Evolutionary conservation across 2,888 invertebrate species (phyloP), one percentile per base, ranked within the genome.

Genomic region (Molorchus minor): DNA sequence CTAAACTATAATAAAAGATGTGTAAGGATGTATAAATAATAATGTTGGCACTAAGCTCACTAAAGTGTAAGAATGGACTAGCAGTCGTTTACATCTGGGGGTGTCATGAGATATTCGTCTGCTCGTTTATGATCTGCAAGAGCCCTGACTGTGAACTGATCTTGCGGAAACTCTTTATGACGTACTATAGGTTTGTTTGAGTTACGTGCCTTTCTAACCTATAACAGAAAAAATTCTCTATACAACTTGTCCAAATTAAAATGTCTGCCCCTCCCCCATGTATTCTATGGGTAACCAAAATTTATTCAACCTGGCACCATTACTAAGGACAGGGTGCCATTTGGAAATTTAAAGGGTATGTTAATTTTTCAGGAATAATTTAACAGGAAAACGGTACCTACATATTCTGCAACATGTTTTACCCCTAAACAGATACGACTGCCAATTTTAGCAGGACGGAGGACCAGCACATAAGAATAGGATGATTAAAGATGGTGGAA

Each of bases 91-190:
- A 90, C 90, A 84, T 94, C 93, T 63, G 92, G 91, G 75, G 93
- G 90, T 61, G 94, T 90, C 70, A 89, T 83, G 73, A 96, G 89
- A 85, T 87, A 96, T 77, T 95, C 93, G 82, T 96, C 96, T 71
- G 94, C 91, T 76, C 97, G 87, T 82, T 92, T 93, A 85, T 97
- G 96, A 80, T 93, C 94, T 79, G 90, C 92, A 71, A 97, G 86
- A 67, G 96, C 96, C 81, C 91, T 92, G 75, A 95, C 90, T 53
- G 96, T 96, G 80, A 90, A 89, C 72, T 92, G 88, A 84, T 98
- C 97, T 76, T 95, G 94, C 43, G 97, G 97, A 78, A 98, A 85
- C 81, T 98, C 96, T 84, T 97, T 97, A 82, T 95, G 91, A 82
- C 96, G 90, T 67, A 97, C 86, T 71, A 97, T 84, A 51, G 95